Evolutionary conservation across 2,113 vertebrate species (phyloP).

Genomic region (Sprattus sprattus): DNA sequence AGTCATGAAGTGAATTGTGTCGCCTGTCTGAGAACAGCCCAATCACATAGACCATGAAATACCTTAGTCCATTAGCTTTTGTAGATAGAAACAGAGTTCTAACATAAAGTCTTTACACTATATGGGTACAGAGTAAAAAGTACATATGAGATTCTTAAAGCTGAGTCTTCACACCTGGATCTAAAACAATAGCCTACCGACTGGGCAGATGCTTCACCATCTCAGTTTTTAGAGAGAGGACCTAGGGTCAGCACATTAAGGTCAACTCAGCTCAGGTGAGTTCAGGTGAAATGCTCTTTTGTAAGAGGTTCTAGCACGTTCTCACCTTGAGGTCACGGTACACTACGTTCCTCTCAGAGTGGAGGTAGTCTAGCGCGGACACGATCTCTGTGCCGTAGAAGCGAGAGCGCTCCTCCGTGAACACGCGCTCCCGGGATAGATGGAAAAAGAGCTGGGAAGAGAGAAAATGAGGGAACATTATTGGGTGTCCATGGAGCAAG

Average conservation of each 20-base stretch:
- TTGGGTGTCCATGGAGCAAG: too few species aligned
- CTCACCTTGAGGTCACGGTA: conserved; percentile 88
- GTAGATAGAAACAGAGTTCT: background rate
- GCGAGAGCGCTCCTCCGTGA: conserved; percentile 83
- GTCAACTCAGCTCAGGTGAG: background rate
- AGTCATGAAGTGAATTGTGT: background rate
- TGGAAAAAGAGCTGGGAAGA: conserved; percentile 83
- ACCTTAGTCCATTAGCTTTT: background rate
- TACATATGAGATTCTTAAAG: background rate
- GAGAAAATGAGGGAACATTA: background rate
- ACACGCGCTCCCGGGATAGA: conserved; percentile 83
- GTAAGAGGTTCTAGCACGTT: background rate
- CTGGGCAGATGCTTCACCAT: too few species aligned
- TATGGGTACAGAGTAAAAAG: background rate
- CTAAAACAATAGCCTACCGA: too few species aligned
- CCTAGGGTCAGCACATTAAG: too few species aligned
- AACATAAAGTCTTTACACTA: background rate
- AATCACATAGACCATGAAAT: background rate
- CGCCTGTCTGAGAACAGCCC: background rate
- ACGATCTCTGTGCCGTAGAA: conserved; percentile 88
- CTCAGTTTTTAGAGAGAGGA: too few species aligned
- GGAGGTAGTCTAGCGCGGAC: conserved; percentile 86
- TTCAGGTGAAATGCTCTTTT: background rate
- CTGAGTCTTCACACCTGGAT: too few species aligned
- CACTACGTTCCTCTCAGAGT: conserved; percentile 80